A percentile compares a stretch with the other conserved stretches of the same genome.
Conservation (phyloP, 2,888 invertebrate genomes). For the Drosophila mayaguana region DNA sequence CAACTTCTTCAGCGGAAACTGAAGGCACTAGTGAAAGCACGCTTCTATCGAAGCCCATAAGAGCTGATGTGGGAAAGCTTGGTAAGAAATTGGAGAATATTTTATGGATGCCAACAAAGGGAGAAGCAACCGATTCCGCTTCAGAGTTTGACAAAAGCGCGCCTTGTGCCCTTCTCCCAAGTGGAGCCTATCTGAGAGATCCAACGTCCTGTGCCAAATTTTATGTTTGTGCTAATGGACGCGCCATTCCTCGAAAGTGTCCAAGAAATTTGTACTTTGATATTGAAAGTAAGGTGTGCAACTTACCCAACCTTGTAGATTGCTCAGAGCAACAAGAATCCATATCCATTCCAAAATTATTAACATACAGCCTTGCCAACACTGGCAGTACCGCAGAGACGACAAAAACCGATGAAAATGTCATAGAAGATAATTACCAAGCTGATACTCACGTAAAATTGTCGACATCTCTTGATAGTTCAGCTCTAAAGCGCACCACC, state of each 20-base stretch:
- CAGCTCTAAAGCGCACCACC: not conserved
- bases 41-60: not conserved
- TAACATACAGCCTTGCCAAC: not conserved
- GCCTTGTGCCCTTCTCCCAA: constrained; percentile 1
- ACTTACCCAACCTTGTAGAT: constrained; percentile 3
- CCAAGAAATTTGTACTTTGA: constrained; percentile 12
- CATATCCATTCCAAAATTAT: not conserved
- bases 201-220: constrained; percentile 3
- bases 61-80: not conserved
- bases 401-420: not conserved
- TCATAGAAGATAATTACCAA: not conserved
- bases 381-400: not conserved
- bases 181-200: constrained; percentile 6
- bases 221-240: constrained; percentile 16
- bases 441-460: not conserved
- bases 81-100: not conserved
- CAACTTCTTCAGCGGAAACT: not conserved
- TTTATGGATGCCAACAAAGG: not conserved
- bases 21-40: not conserved
- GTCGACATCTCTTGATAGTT: not conserved
- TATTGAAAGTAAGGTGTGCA: constrained; percentile 7
- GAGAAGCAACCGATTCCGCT: not conserved
- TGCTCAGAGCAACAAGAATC: constrained; percentile 4
- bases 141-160: not conserved
- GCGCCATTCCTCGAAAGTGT: constrained; percentile 1